phyloP scores from a whole-genome alignment of 2,797 vertebrate genomes.

The Carcharodon carcharias region DNA sequence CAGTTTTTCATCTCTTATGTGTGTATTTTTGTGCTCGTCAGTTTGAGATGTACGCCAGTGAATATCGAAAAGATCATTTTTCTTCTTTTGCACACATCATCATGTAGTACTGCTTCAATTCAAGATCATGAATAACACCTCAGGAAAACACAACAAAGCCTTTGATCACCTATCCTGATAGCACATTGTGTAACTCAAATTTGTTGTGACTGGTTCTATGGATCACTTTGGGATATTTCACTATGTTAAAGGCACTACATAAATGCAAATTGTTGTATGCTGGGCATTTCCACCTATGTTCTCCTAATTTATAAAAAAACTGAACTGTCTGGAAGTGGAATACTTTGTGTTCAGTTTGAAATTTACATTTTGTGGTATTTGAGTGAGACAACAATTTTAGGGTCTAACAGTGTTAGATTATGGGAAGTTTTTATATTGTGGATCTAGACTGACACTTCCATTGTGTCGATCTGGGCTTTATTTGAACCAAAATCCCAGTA shows the following conservation, averaged over 20 bases:
- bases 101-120: neutral
- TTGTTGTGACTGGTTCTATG: no score
- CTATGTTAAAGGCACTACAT: no score
- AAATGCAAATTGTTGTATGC: no score
- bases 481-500: neutral
- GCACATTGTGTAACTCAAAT: no score
- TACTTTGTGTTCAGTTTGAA: neutral
- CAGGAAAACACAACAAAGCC: neutral
- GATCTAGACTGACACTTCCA: neutral
- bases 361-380: neutral
- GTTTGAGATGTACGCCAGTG: neutral
- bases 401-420: neutral
- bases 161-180: no score
- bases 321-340: no score
- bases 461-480: neutral
- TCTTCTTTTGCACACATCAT: neutral
- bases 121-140: neutral
- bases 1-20: neutral
- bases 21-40: neutral
- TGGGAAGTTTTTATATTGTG: neutral
- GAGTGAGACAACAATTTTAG: neutral
- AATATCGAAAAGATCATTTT: neutral
- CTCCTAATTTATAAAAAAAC: no score
- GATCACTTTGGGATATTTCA: no score
- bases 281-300: no score